Evolutionary conservation across 2,888 invertebrate species (phyloP).

Genomic region (Hypsopygia costalis): DNA sequence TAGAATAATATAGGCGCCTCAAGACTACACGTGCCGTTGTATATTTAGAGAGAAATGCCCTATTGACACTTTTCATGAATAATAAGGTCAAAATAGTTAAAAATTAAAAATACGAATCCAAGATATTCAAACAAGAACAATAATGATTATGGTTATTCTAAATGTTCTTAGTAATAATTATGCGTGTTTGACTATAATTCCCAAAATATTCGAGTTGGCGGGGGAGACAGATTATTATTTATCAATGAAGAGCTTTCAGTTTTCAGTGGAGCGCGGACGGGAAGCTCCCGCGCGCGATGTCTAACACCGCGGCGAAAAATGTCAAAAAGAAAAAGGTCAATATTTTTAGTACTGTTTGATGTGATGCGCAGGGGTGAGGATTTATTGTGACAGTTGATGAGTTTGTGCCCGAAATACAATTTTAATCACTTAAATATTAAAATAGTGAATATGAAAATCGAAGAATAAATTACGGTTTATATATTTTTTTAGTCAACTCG

Average conservation of each 20-base stretch:
- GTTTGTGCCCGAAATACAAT: neutral
- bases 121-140: too few species aligned
- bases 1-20: too few species aligned
- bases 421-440: neutral
- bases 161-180: neutral
- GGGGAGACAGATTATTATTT: conserved; percentile 27
- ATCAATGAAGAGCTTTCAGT: conserved; percentile 45
- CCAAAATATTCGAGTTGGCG: conserved; percentile 32
- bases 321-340: conserved; percentile 41
- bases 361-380: neutral
- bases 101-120: too few species aligned
- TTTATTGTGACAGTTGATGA: neutral
- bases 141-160: conserved; percentile 1
- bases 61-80: too few species aligned
- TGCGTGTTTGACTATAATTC: conserved; percentile 17
- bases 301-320: conserved; percentile 38
- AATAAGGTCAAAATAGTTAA: too few species aligned
- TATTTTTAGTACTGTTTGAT: conserved; percentile 7
- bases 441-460: too few species aligned
- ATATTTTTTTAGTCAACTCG: too few species aligned
- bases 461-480: too few species aligned
- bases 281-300: conserved; percentile 41
- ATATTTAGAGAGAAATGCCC: too few species aligned
- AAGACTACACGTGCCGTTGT: too few species aligned
- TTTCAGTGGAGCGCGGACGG: conserved; percentile 45